Evolutionary conservation across 2,888 invertebrate species (phyloP), one percentile per base, ranked within the genome.

Genomic region (Chymomyza fuscimana): DNA sequence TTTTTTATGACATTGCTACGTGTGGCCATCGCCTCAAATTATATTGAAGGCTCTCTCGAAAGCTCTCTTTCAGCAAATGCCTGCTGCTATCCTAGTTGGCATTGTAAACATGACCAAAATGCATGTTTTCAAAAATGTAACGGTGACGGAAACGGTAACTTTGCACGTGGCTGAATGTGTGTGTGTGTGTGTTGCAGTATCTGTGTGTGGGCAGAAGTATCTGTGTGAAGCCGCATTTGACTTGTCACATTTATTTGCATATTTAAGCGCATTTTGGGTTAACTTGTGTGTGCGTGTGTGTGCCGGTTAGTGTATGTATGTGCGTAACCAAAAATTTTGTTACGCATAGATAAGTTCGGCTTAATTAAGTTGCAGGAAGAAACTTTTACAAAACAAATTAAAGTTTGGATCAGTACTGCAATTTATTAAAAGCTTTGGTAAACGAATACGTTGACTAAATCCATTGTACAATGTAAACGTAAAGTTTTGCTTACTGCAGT

Each of bases 21-120:
- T 69, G 32, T 32, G 32, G 32, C 32, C 62, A 16, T 56, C 6
- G 56, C 16, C n/a, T 10, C 16, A 56, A 56, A 56, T 56, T 56
- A 19, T 5, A n/a, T 10, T n/a, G 25, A 15, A 25, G 25, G 25
- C 12, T 46, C 64, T 36, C 32, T 58, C 66, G 15, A 32, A 19
- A 29, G 22, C 63, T 62, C 62, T 22, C 63, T 51, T 19, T 25
- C 22, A 10, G 22, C 58, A 58, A 5, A 54, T 54, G 19, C 52
- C 15, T 54, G 2, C 7, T n/a, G 19, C 82, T 86, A 83, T 86
- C 87, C 83, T 78, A 80, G 82, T 86, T 83, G 83, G 82, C 87
- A 83, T 83, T 86, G 83, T 83, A 86, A 83, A 86, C 83, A 83
- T 84, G 85, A 82, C 83, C 83, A 78, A 86, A 86, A 84, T 86